These are phyloP conservation scores for Prochilodus magdalenae DNA, from an alignment of 2,113 vertebrate genomes.

Conservation along the genomic window DNA sequence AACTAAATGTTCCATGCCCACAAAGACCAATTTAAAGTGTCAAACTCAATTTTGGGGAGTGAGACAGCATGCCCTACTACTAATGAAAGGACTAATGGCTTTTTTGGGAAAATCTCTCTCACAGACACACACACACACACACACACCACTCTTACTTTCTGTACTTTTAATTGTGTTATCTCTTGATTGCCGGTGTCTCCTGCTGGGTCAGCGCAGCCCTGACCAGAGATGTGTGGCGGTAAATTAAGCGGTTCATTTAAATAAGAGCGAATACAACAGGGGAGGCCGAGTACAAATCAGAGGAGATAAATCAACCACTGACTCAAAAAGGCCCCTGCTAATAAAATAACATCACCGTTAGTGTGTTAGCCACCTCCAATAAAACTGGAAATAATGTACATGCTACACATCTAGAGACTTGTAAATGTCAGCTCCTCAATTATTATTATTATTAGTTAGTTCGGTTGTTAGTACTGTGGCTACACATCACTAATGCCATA, in stretches of 20 bases:
- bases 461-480: neutral
- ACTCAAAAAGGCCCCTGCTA: conserved; percentile 17
- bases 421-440: conserved; percentile 48
- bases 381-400: conserved; percentile 33
- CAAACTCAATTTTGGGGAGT: conserved; percentile 61
- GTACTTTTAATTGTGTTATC: conserved; percentile 59
- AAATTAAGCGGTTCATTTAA: conserved; percentile 40
- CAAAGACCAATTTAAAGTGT: conserved; percentile 63
- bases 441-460: neutral
- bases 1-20: conserved; percentile 63
- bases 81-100: conserved; percentile 64
- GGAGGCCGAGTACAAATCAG: conserved; percentile 17
- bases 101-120: conserved; percentile 48
- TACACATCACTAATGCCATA: neutral
- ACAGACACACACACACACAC: neutral
- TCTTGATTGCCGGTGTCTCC: conserved; percentile 48
- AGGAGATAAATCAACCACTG: conserved; percentile 4
- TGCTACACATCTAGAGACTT: conserved; percentile 19
- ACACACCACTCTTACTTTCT: neutral
- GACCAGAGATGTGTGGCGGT: conserved; percentile 30
- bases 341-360: conserved; percentile 31
- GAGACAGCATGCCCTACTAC: conserved; percentile 45
- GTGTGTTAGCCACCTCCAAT: conserved; percentile 7
- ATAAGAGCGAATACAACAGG: conserved; percentile 2
- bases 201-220: conserved; percentile 34